Evolutionary conservation across 2,888 invertebrate species (phyloP), one percentile per base, ranked within the genome.

Genomic region (Idaea biselata): DNA sequence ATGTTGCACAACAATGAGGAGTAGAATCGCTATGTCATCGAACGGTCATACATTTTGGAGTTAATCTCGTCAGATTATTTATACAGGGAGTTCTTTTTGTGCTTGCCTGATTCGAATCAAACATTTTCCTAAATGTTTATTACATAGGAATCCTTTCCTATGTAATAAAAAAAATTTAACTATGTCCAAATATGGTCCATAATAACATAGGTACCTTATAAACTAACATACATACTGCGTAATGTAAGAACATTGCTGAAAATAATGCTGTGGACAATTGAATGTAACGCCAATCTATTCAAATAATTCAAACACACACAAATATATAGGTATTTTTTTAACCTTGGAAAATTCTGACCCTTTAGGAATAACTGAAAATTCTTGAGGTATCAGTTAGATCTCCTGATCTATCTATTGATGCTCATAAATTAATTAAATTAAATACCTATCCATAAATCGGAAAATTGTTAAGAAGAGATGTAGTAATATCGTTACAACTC

Each of bases 1-100:
- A 88, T 86, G 86, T 89, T 88, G 86, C 86, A 85, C 87, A 90
- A 88, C 79, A 83, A 87, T 87, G 84, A 84, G 60, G 61, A 63
- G 18, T 33, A 58, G 68, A 70, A 64, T 65, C 58, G 72, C 72
- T 66, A 60, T 79, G 91, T 92, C 92, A 92, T 85, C 68, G 66
- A 72, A 58, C 74, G 81, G 80, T 85, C 88, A 91, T 92, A 89
- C 84, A 88, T 92, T 87, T 84, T 80, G 72, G 73, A 76, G 74
- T 76, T 88, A 89, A 87, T 89, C 85, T 82, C 79, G 80, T 76
- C 81, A 80, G 44, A 44, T 44, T 44, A 44, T 33, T 33, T 67
- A 57, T 62, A 72, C 60, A 83, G 88, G 83, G 75, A 88, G 89
- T 44, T 44, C 44, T 44, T 44, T 14, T 44, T 14, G 11, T 8